Conservation (phyloP, 2,888 invertebrate genomes). For the Meandrusa payeni region DNA sequence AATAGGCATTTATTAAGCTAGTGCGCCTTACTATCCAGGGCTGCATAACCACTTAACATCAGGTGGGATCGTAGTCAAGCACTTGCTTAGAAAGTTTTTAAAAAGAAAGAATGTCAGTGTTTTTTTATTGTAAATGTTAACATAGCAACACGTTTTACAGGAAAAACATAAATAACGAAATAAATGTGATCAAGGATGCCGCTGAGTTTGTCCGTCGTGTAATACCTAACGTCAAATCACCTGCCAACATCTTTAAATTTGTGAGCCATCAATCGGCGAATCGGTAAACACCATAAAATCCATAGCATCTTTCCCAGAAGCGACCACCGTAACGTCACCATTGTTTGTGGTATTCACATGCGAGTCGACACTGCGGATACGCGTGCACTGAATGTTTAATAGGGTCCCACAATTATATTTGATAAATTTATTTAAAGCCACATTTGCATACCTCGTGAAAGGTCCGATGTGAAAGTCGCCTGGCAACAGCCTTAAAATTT, state of each 20-base stretch:
- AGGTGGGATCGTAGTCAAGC: too few relatives aligned
- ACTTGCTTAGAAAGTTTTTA: too few relatives aligned
- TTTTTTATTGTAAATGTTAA: too few relatives aligned
- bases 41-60: too few relatives aligned
- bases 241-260: constrained; percentile 44
- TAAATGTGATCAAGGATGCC: constrained; percentile 6
- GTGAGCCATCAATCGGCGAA: constrained; percentile 54
- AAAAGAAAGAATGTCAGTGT: too few relatives aligned
- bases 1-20: too few relatives aligned
- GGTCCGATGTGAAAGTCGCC: constrained; percentile 58
- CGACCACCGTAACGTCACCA: constrained; percentile 76
- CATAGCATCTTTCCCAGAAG: constrained; percentile 66
- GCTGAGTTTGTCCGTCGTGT: not conserved
- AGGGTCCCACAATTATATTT: constrained; percentile 79
- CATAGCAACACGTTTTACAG: too few relatives aligned
- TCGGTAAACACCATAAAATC: constrained; percentile 71
- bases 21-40: too few relatives aligned
- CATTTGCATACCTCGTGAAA: constrained; percentile 73
- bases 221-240: constrained; percentile 28
- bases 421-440: constrained; percentile 73
- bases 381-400: constrained; percentile 71
- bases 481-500: constrained; percentile 26
- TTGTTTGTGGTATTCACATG: constrained; percentile 73
- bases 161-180: not conserved
- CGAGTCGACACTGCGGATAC: constrained; percentile 69